These are phyloP conservation scores for Zalophus californianus DNA, from an alignment of 2,797 vertebrate genomes.

Conservation along the genomic window DNA sequence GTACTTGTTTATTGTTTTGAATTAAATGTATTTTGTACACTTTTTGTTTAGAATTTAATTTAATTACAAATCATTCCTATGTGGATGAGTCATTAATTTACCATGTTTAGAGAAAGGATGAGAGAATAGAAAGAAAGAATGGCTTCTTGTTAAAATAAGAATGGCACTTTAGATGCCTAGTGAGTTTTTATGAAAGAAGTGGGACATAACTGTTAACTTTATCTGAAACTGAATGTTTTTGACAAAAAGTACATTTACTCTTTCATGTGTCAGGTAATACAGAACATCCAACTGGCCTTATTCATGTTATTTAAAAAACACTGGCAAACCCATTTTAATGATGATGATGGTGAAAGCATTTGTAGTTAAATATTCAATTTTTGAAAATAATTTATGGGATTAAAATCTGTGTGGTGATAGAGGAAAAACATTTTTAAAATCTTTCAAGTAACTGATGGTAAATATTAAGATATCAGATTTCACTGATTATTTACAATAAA, in stretches of 20 bases:
- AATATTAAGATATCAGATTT: not conserved
- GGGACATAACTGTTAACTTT: slow-evolving; percentile 2
- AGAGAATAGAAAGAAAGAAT: slow-evolving; percentile 19
- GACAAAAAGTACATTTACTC: not conserved
- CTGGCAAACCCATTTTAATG: not conserved
- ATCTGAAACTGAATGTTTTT: slow-evolving; percentile 34
- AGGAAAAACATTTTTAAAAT: not conserved
- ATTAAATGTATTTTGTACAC: slow-evolving; percentile 81
- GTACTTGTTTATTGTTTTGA: slow-evolving; percentile 81
- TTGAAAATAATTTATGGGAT: not conserved
- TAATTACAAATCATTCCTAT: slow-evolving; percentile 81
- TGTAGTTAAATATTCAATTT: not conserved
- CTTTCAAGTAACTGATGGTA: not conserved
- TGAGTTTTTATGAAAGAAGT: slow-evolving; percentile 73
- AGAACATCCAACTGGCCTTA: not conserved
- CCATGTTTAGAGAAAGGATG: slow-evolving; percentile 15
- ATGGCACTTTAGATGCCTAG: not conserved
- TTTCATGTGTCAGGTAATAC: not conserved
- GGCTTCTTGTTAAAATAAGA: not conserved
- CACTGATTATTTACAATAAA: not conserved
- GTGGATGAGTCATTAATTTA: slow-evolving; percentile 71
- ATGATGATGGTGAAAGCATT: not conserved
- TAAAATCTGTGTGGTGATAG: not conserved
- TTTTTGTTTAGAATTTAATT: slow-evolving; percentile 85
- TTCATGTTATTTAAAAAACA: not conserved